Evolutionary conservation across 1,140 invertebrate genomes (phyloP).

Genomic region (Anastatus disparis): DNA sequence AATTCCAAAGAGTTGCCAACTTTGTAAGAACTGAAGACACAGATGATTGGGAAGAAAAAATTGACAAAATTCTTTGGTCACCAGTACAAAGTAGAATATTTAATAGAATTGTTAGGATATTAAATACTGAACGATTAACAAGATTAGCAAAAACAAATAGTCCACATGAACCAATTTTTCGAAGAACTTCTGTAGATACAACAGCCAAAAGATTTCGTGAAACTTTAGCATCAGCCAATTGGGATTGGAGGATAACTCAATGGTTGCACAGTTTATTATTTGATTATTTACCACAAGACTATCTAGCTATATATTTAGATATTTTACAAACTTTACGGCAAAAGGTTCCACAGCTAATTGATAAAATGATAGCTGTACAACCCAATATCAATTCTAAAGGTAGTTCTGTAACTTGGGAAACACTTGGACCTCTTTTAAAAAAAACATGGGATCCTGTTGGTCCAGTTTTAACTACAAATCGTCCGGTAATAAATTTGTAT

Average conservation of each 20-base stretch:
- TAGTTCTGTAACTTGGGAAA: conserved; percentile 68
- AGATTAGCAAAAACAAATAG: conserved; percentile 71
- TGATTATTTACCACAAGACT: conserved; percentile 75
- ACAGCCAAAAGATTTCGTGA: conserved; percentile 76
- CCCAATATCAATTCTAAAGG: conserved; percentile 62
- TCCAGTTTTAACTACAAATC: conserved; percentile 67
- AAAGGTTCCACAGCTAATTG: conserved; percentile 82
- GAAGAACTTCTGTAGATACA: conserved; percentile 77
- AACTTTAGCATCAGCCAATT: conserved; percentile 73
- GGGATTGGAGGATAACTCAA: conserved; percentile 78
- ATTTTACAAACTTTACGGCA: conserved; percentile 80
- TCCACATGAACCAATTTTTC: conserved; percentile 74
- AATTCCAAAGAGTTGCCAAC: conserved; percentile 76
- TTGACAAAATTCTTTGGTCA: conserved; percentile 76
- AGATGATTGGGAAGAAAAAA: conserved; percentile 78
- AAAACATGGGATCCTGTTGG: conserved; percentile 81
- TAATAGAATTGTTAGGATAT: conserved; percentile 73
- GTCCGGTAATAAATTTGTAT: conserved; percentile 66
- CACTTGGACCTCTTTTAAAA: conserved; percentile 76
- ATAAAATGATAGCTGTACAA: conserved; percentile 75
- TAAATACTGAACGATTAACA: conserved; percentile 78
- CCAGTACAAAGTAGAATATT: conserved; percentile 75
- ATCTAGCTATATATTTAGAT: conserved; percentile 82
- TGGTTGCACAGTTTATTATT: conserved; percentile 84
- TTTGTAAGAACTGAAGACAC: conserved; percentile 71